A percentile compares a stretch with the other conserved stretches of the same genome.
These are phyloP conservation scores for Spodoptera picta DNA, from an alignment of 2,888 invertebrate genomes.

Conservation along the genomic window DNA sequence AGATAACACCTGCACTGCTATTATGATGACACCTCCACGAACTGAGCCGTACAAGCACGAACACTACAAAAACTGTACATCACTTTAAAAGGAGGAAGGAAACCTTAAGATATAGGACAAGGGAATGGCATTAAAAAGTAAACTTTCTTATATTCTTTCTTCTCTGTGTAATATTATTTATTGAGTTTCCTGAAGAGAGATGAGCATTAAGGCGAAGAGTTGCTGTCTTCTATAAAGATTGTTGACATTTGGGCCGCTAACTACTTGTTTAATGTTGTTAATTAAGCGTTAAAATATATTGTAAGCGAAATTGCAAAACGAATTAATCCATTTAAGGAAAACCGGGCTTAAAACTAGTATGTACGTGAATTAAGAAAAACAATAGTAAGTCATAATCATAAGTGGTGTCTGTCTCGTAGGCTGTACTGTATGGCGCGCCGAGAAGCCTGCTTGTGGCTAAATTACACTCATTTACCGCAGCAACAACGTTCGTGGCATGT, in stretches of 20 bases:
- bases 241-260: too few relatives aligned
- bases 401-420: constrained; percentile 50
- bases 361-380: constrained; percentile 40
- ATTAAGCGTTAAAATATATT: not conserved
- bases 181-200: too few relatives aligned
- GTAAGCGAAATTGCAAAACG: constrained; percentile 14
- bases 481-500: constrained; percentile 78
- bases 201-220: too few relatives aligned
- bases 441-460: constrained; percentile 76
- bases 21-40: constrained; percentile 55
- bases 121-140: too few relatives aligned
- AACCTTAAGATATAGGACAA: too few relatives aligned
- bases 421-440: constrained; percentile 58
- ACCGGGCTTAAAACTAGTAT: constrained; percentile 36
- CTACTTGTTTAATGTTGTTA: too few relatives aligned
- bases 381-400: constrained; percentile 57
- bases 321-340: constrained; percentile 30
- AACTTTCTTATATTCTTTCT: too few relatives aligned
- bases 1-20: constrained; percentile 68
- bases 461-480: constrained; percentile 83
- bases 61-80: constrained; percentile 27
- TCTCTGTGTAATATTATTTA: too few relatives aligned
- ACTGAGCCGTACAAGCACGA: constrained; percentile 35
- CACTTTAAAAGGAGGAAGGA: too few relatives aligned
- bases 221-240: too few relatives aligned